Conservation (phyloP, 92 coral and sea anemone genomes). For the Anthopleura xanthogrammica region DNA sequence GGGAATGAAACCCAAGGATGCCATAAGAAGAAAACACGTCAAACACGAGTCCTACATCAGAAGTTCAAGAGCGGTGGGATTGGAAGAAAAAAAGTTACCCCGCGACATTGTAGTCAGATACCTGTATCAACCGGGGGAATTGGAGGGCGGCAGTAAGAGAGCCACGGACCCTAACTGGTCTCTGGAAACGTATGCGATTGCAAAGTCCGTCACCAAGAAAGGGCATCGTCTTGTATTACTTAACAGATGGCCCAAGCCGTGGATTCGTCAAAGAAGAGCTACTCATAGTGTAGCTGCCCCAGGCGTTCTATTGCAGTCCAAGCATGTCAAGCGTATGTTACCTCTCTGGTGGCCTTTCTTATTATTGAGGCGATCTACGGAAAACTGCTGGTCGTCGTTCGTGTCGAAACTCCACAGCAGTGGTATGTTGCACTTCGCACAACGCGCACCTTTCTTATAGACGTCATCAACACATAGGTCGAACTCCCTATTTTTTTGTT, state of each 20-base stretch:
- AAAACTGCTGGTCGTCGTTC: neutral
- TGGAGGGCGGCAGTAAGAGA: neutral
- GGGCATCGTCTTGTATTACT: too few species aligned
- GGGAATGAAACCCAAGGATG: constrained; percentile 4
- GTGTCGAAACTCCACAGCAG: neutral
- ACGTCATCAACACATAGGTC: neutral
- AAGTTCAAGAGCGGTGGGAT: neutral
- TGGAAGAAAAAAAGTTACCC: too few species aligned
- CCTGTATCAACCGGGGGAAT: constrained; percentile 17
- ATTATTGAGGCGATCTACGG: too few species aligned
- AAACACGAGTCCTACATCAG: neutral
- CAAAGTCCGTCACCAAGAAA: too few species aligned
- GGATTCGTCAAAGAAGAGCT: too few species aligned
- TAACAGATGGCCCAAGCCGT: too few species aligned
- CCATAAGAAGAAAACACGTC: neutral
- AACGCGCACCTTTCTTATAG: neutral
- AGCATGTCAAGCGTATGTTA: too few species aligned
- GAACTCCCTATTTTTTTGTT: neutral
- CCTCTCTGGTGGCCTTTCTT: too few species aligned
- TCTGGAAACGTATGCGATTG: too few species aligned
- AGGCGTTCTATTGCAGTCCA: too few species aligned
- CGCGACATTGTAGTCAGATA: neutral
- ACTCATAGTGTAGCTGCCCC: too few species aligned
- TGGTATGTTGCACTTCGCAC: constrained; percentile 5
- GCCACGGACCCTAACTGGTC: too few species aligned